Percentiles rank a stretch among this genome's conserved stretches.
Evolutionary conservation across 2,888 invertebrate genomes (phyloP).

Genomic region (Incurvaria masculella): DNA sequence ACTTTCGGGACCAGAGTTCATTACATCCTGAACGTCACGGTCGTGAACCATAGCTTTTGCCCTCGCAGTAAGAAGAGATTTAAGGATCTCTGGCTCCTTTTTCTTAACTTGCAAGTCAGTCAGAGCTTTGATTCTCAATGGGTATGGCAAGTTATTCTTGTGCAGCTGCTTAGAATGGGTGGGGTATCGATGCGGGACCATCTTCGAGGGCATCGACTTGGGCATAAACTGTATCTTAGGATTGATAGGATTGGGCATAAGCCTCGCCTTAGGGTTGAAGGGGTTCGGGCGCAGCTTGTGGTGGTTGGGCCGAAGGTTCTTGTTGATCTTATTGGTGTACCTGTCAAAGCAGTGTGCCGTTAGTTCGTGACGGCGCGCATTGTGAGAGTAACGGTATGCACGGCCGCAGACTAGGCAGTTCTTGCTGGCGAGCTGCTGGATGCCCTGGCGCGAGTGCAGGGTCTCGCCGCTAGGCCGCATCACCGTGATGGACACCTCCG

Average conservation of each 20-base stretch:
- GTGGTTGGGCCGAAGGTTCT: constrained; percentile 27
- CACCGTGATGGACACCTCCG: constrained; percentile 48
- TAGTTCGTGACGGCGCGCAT: constrained; percentile 49
- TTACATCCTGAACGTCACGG: constrained; percentile 31
- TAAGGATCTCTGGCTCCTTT: constrained; percentile 51
- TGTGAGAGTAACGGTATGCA: constrained; percentile 50
- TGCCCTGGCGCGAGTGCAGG: constrained; percentile 42
- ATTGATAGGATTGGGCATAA: constrained; percentile 49
- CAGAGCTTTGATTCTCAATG: constrained; percentile 48
- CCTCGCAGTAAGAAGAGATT: constrained; percentile 45
- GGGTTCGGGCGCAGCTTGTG: constrained; percentile 48
- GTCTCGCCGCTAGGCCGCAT: constrained; percentile 48
- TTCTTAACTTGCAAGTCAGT: constrained; percentile 47
- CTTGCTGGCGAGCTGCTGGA: constrained; percentile 49
- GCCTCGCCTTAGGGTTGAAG: constrained; percentile 47
- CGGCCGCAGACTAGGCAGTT: constrained; percentile 50
- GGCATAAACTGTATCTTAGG: constrained; percentile 40
- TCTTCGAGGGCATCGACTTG: constrained; percentile 31
- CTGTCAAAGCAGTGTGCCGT: constrained; percentile 48
- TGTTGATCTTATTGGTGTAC: constrained; percentile 45
- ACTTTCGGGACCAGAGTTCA: constrained; percentile 50
- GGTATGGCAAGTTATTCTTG: constrained; percentile 42
- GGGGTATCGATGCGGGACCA: constrained; percentile 35
- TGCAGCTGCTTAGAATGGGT: constrained; percentile 32
- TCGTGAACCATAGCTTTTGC: constrained; percentile 47